Percentiles rank a stretch among this genome's conserved stretches.
phyloP scores from a whole-genome alignment of 2,888 invertebrate genomes.

The Callyntrura sp. region DNA sequence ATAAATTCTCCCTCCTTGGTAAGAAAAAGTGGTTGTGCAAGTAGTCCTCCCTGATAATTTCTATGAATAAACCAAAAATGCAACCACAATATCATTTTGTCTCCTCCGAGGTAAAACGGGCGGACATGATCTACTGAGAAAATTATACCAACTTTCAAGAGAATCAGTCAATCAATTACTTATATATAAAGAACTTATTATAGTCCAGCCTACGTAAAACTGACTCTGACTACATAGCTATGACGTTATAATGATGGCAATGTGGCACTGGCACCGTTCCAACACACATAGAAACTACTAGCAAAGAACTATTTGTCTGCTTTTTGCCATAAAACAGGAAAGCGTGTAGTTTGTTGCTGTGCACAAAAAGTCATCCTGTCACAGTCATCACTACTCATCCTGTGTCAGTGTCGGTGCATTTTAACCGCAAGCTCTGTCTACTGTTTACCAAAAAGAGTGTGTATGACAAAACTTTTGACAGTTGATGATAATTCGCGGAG shows the following conservation, averaged over 20 bases:
- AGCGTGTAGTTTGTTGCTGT: no score
- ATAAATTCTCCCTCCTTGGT: conserved; percentile 16
- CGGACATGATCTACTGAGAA: conserved; percentile 26
- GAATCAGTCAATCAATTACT: conserved; percentile 40
- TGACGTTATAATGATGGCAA: no score
- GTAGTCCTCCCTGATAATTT: background rate
- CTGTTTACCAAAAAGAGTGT: no score
- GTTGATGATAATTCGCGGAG: no score
- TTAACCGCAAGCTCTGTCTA: no score
- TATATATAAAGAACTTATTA: no score
- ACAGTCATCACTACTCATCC: no score
- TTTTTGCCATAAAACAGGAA: no score
- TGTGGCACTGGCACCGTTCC: conserved; percentile 3
- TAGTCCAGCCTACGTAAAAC: conserved; percentile 2
- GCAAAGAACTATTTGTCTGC: background rate
- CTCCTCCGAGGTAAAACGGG: conserved; percentile 36
- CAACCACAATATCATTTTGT: background rate
- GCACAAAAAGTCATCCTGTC: no score
- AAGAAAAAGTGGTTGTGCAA: conserved; percentile 51
- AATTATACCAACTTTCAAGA: conserved; percentile 6
- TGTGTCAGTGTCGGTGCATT: no score
- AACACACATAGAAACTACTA: background rate
- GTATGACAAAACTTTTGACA: no score
- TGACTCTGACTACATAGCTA: background rate
- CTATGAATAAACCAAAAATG: background rate